A percentile compares a stretch with the other conserved stretches of the same genome.
Conservation (phyloP, 2,113 vertebrate genomes). For the Peromyscus californicus region DNA sequence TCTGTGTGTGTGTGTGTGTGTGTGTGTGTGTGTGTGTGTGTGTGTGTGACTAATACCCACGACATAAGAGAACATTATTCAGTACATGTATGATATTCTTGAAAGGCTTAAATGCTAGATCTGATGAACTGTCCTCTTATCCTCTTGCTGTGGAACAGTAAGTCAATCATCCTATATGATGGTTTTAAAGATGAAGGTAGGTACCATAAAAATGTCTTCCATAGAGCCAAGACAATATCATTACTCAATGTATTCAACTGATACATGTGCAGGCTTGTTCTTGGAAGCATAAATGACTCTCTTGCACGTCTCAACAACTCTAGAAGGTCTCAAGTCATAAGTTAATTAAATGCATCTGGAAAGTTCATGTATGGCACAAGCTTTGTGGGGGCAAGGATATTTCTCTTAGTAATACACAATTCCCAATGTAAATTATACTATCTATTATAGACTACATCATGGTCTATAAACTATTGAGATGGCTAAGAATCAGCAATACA, state of each 20-base stretch:
- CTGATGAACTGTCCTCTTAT: not conserved
- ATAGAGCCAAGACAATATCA: conserved; percentile 13
- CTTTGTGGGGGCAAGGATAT: not conserved
- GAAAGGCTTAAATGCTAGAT: not conserved
- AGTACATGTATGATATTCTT: not conserved
- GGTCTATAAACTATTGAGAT: not conserved
- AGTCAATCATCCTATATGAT: not conserved
- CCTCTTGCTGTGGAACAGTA: not conserved
- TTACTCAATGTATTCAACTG: not conserved
- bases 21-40: too few species aligned
- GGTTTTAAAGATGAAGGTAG: not conserved
- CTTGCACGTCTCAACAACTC: not conserved
- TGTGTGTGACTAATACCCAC: not conserved
- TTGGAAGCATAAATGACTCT: not conserved
- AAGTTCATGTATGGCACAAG: not conserved
- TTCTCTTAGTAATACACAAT: not conserved
- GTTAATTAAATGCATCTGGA: not conserved
- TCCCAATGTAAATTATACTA: not conserved
- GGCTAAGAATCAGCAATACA: not conserved
- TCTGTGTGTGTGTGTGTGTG: too few species aligned
- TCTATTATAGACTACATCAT: not conserved
- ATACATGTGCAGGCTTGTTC: not conserved
- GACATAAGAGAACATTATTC: not conserved
- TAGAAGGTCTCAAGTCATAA: not conserved
- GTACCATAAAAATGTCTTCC: not conserved